Base-by-base conservation (phyloP, 2,113 vertebrate genomes). In the Triplophysa dalaica region DNA sequence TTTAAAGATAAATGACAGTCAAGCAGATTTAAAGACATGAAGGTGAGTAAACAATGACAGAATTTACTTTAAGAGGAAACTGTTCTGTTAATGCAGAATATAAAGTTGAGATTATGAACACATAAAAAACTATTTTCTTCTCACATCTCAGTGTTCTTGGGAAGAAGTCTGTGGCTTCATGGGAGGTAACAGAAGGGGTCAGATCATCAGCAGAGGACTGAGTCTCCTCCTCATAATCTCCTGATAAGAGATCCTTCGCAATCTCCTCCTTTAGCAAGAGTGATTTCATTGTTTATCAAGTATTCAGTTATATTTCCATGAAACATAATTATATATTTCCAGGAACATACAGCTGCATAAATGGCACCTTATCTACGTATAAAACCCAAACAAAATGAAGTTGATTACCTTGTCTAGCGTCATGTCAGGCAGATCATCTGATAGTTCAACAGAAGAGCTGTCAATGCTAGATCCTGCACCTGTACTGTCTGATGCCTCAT, bases 141-240 rank as follows among this genome's bases (percentile, higher is more conserved):
- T 94, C 93, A 99, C 97, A 99, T 95, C 97, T 92, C 85, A 99
- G 92, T 33, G 96, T 97, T 82, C 98, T 93, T 84, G 97, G 97
- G 83, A 99, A 99, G 89, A 99, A 98, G 87, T 98, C 97, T 0
- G 96, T 96, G 84, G 97, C 90, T 87, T 98, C 98, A 22, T 99
- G 97, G 9, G 97, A 97, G 58, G 96, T 99, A 83, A 99, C 98
- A 2, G 97, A 99, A 2, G 98, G 98, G 21, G 95, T 99, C 77
- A 99, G 93, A 82, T 99, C 97, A 91, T 99, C 98, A 72, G 97
- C 97, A 65, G 98, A 99, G 24, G 98, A 99, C 87, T 99, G 98
- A 1, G 97, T 99, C 92, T 99, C 97, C 90, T 99, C 98, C 81
- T 99, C 98, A 87, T 93, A 94, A 84, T 98, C 97, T 61, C 97